These are phyloP conservation scores for Argyrosomus regius DNA, from an alignment of 2,797 vertebrate genomes.

Conservation along the genomic window DNA sequence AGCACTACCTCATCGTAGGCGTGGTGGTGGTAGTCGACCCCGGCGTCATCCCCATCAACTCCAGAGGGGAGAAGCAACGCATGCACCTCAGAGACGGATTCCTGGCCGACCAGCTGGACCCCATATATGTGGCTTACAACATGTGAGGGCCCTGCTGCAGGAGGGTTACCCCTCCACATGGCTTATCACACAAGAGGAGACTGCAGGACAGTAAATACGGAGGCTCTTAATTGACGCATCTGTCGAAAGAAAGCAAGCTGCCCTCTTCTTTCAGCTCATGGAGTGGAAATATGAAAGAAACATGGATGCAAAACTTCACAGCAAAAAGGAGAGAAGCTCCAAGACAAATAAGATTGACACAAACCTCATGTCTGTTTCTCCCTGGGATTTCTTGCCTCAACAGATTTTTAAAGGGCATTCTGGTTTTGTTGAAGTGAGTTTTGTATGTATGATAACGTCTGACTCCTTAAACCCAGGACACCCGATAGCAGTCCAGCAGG, in stretches of 20 bases:
- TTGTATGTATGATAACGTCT: constrained; percentile 51
- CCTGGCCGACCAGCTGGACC: constrained; percentile 96
- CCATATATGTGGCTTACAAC: constrained; percentile 98
- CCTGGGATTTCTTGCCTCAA: constrained; percentile 73
- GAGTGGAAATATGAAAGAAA: constrained; percentile 33
- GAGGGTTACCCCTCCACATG: constrained; percentile 83
- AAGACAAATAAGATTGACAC: constrained; percentile 25
- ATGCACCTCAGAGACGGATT: constrained; percentile 99
- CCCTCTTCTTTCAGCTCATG: constrained; percentile 27
- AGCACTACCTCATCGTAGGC: constrained; percentile 96
- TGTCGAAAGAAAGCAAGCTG: constrained; percentile 15
- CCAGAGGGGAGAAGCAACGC: constrained; percentile 95
- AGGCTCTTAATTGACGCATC: not conserved
- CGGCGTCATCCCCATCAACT: constrained; percentile 97
- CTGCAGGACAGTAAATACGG: constrained; percentile 6
- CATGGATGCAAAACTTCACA: constrained; percentile 35
- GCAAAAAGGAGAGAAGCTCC: constrained; percentile 20
- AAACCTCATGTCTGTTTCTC: constrained; percentile 45
- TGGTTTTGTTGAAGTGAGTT: constrained; percentile 58
- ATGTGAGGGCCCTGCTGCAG: constrained; percentile 85
- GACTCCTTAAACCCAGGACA: constrained; percentile 54
- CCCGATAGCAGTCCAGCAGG: constrained; percentile 57
- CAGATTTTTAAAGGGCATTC: constrained; percentile 64
- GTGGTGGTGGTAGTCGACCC: constrained; percentile 97
- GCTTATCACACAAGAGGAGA: constrained; percentile 81